Evolutionary conservation across 30 jellyfish, hydroid and myxozoan species (phyloP).

Genomic region (Turritopsis rubra): DNA sequence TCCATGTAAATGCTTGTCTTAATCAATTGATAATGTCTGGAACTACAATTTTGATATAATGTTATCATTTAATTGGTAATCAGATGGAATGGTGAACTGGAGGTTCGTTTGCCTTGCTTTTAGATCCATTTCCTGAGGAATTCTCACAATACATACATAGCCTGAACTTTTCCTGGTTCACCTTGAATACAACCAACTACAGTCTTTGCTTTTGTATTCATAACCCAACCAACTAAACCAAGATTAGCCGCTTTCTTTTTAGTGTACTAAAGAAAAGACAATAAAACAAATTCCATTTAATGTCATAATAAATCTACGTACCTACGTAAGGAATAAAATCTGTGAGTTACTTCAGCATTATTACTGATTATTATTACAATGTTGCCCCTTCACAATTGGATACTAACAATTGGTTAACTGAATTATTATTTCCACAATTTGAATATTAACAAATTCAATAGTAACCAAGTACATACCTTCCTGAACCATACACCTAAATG

Average conservation of each 20-base stretch:
- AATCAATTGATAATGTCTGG: too few species aligned
- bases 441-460: neutral
- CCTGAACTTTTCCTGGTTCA: conserved; percentile 26
- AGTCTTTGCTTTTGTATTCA: conserved; percentile 68
- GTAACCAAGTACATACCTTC: neutral
- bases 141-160: conserved; percentile 30
- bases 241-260: conserved; percentile 1
- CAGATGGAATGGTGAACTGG: too few species aligned
- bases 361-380: too few species aligned
- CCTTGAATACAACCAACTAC: conserved; percentile 82
- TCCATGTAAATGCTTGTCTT: too few species aligned
- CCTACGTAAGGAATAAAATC: too few species aligned
- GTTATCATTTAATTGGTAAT: too few species aligned
- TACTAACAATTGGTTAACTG: neutral
- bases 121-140: too few species aligned
- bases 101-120: too few species aligned
- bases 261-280: conserved; percentile 19
- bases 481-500: conserved; percentile 21
- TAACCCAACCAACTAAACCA: conserved; percentile 76
- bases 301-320: too few species aligned
- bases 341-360: too few species aligned
- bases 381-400: neutral
- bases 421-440: neutral
- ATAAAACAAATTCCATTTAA: too few species aligned
- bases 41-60: too few species aligned